Conservation (phyloP, 2,797 vertebrate genomes). For the Parambassis ranga region DNA sequence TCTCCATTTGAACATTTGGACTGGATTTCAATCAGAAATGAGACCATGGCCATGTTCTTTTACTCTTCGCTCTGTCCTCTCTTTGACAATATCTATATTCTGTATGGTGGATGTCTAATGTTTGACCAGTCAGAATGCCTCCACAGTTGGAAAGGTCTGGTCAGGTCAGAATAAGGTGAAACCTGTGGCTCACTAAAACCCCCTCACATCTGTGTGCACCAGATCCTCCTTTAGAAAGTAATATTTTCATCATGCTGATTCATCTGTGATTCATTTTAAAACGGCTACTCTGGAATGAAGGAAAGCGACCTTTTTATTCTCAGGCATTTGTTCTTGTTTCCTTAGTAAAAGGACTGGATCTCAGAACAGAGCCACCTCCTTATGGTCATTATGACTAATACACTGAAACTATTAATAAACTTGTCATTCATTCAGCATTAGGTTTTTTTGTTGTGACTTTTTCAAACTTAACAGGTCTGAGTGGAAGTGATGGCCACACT, state of each 20-base stretch:
- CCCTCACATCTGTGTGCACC: not conserved
- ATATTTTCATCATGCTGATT: too few relatives aligned
- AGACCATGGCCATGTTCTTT: not conserved
- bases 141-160: not conserved
- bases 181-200: not conserved
- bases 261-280: not conserved
- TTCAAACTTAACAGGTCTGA: not conserved
- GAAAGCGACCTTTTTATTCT: not conserved
- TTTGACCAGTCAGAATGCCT: not conserved
- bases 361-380: conserved; percentile 4
- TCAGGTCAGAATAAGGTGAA: conserved; percentile 16
- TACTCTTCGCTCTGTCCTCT: not conserved
- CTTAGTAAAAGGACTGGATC: not conserved
- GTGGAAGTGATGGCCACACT: conserved; percentile 25
- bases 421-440: not conserved
- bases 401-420: not conserved
- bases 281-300: not conserved
- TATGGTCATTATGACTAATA: conserved; percentile 1
- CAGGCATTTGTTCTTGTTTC: not conserved
- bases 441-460: not conserved
- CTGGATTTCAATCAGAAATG: not conserved
- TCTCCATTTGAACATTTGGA: conserved; percentile 6
- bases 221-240: too few relatives aligned
- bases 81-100: too few relatives aligned
- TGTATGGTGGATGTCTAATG: too few relatives aligned